Conservation (phyloP, 2,888 invertebrate species). For the Acanthoscelides obtectus region DNA sequence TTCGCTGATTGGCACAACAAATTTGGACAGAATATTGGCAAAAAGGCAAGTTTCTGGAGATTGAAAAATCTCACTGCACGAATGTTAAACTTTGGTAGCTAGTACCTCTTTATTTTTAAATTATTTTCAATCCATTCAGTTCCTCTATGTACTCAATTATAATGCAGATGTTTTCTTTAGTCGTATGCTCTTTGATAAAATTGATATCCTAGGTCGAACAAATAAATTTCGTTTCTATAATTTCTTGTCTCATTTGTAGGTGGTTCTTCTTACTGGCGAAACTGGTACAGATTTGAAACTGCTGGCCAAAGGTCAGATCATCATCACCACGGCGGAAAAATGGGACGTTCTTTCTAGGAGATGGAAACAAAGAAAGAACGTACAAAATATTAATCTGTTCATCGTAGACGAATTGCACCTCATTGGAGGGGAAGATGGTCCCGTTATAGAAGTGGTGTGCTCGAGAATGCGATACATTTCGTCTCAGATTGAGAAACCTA, state of each 20-base stretch:
- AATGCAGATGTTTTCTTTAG: too few relatives aligned
- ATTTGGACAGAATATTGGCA: slow-evolving; percentile 73
- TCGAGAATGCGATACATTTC: slow-evolving; percentile 89
- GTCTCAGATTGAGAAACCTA: slow-evolving; percentile 84
- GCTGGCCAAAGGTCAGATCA: slow-evolving; percentile 89
- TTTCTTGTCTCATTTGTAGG: too few relatives aligned
- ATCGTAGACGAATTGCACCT: slow-evolving; percentile 95
- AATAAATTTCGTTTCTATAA: too few relatives aligned
- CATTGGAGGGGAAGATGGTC: slow-evolving; percentile 85
- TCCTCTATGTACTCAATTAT: too few relatives aligned
- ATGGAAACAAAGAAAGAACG: slow-evolving; percentile 99
- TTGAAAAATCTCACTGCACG: too few relatives aligned
- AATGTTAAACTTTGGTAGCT: too few relatives aligned
- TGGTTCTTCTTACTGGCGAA: slow-evolving; percentile 89
- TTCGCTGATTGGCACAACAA: slow-evolving; percentile 91
- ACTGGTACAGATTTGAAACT: slow-evolving; percentile 95
- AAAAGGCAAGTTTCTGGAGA: slow-evolving; percentile 55
- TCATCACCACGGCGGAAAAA: slow-evolving; percentile 94
- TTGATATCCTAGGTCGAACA: too few relatives aligned
- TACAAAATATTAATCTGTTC: slow-evolving; percentile 93
- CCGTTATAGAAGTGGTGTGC: slow-evolving; percentile 89
- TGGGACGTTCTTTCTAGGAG: slow-evolving; percentile 98
- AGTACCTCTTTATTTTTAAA: too few relatives aligned
- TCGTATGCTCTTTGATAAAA: too few relatives aligned
- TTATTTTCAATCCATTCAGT: too few relatives aligned